phyloP scores from a whole-genome alignment of 2,888 invertebrate genomes.

The Cacoxenus indagator region DNA sequence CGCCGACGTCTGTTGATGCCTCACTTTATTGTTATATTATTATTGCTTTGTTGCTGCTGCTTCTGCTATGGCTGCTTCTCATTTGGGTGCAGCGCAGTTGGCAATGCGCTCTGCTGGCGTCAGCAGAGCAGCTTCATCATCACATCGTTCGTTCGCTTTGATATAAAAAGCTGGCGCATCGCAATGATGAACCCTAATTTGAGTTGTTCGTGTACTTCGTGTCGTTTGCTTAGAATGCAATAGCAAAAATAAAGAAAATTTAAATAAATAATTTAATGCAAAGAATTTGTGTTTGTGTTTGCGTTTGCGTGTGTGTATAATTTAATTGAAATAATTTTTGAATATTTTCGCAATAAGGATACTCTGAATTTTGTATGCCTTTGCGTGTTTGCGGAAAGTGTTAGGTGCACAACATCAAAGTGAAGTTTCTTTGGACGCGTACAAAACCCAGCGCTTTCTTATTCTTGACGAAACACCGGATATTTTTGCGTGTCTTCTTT shows the following conservation, averaged over 20 bases:
- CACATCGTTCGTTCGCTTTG: constrained; percentile 37
- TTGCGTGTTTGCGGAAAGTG: neutral
- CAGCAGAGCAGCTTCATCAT: constrained; percentile 17
- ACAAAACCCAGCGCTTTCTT: neutral
- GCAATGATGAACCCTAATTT: constrained; percentile 63
- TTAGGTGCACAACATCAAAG: too few species aligned
- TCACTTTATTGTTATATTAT: neutral
- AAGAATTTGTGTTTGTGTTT: too few species aligned
- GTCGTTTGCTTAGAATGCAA: constrained; percentile 44
- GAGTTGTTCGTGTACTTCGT: constrained; percentile 63
- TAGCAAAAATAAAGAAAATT: neutral
- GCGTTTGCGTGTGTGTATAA: neutral
- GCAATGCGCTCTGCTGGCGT: constrained; percentile 39
- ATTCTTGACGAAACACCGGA: constrained; percentile 10
- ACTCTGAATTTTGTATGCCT: too few species aligned
- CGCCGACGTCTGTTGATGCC: neutral
- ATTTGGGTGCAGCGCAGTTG: constrained; percentile 59
- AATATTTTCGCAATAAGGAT: too few species aligned
- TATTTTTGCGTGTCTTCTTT: neutral
- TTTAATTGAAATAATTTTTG: neutral
- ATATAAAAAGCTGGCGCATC: constrained; percentile 64
- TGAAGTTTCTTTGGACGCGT: too few species aligned
- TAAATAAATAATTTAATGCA: neutral
- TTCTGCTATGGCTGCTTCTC: constrained; percentile 15
- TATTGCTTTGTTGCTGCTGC: constrained; percentile 19